phyloP scores from a whole-genome alignment of 2,113 vertebrate genomes.

The Sinocyclocheilus anophthalmus region DNA sequence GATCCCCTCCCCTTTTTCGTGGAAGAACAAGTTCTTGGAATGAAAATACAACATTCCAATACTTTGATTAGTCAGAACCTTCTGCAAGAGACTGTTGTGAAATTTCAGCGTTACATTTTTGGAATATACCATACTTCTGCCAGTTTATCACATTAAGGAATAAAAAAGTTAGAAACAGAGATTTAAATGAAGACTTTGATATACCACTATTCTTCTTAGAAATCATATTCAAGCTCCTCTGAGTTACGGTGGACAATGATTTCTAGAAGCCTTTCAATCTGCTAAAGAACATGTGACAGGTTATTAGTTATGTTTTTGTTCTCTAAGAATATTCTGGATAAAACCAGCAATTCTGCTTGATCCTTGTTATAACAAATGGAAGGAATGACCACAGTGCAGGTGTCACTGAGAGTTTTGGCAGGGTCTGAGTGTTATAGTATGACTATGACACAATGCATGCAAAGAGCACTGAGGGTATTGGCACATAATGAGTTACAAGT shows the following conservation, averaged over 20 bases:
- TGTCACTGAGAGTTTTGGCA: slow-evolving; percentile 1
- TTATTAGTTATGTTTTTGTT: neutral
- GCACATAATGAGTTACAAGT: neutral
- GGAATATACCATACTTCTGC: neutral
- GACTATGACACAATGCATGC: neutral
- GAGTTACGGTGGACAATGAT: neutral
- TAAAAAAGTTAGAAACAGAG: neutral
- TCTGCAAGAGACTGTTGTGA: neutral
- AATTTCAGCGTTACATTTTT: neutral
- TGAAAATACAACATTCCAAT: slow-evolving; percentile 2
- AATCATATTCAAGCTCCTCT: neutral
- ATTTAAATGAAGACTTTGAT: neutral
- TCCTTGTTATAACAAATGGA: neutral
- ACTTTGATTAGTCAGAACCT: neutral
- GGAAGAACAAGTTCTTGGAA: slow-evolving; percentile 39
- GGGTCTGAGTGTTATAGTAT: neutral
- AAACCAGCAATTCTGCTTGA: neutral
- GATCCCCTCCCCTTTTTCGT: neutral
- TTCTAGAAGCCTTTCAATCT: neutral
- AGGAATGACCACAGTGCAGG: neutral
- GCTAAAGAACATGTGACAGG: neutral
- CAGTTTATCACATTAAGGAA: neutral
- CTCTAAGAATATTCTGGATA: neutral
- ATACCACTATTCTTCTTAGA: neutral
- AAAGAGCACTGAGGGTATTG: neutral